Evolutionary conservation across 35 echinoderm and acorn worm genomes (phyloP).

Genomic region (Lytechinus pictus): DNA sequence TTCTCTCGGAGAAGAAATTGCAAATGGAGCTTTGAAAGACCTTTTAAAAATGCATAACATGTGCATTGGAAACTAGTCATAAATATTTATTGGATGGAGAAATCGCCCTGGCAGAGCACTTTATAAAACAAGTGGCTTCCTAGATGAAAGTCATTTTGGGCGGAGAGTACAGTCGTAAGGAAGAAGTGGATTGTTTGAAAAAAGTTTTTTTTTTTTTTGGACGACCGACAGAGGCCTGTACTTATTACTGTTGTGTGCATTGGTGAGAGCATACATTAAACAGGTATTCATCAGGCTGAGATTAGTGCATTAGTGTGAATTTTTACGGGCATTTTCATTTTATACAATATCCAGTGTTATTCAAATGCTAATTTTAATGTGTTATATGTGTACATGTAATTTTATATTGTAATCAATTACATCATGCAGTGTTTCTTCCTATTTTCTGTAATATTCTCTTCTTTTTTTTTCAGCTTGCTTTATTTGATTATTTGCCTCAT

Average conservation of each 20-base stretch:
- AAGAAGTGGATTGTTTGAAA: not conserved
- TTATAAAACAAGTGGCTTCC: not conserved
- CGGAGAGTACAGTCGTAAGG: not conserved
- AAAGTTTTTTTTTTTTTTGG: not conserved
- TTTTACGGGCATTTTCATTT: too few species aligned
- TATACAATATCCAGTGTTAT: too few species aligned
- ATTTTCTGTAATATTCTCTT: too few species aligned
- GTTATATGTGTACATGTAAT: too few species aligned
- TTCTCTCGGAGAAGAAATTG: constrained; percentile 1
- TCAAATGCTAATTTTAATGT: too few species aligned
- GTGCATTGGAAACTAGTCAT: constrained; percentile 41
- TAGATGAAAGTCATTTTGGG: not conserved
- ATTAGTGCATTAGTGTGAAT: not conserved
- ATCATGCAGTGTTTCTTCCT: too few species aligned
- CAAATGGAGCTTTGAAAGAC: not conserved
- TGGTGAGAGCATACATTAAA: not conserved
- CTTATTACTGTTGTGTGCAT: not conserved
- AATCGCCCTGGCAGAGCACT: not conserved
- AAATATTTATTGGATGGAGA: constrained; percentile 28
- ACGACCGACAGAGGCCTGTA: not conserved
- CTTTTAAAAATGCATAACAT: constrained; percentile 41
- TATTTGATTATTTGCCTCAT: too few species aligned
- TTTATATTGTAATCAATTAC: too few species aligned
- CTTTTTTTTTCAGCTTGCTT: too few species aligned
- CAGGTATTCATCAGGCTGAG: not conserved